Base-by-base conservation (phyloP, 2,888 invertebrate genomes). In the Idaea biselata region DNA sequence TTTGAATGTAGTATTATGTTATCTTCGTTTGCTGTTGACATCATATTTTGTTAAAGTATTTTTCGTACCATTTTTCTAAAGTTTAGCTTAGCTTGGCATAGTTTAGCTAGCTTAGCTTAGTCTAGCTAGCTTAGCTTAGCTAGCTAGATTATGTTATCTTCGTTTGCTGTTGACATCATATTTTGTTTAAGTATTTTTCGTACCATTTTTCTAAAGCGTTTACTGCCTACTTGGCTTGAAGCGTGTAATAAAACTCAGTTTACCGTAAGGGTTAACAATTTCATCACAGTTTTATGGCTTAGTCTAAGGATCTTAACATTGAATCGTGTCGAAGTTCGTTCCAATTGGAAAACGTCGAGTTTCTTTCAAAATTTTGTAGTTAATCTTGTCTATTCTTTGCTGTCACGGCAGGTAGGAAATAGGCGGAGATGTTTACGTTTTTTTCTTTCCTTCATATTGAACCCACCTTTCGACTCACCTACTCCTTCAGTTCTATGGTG, bases 161-260 rank as follows among this genome's bases (percentile, higher is more conserved):
- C 71, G 68, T 63, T 70, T 65, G 69, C 64, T 68, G 68, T 68
- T 68, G 66, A 64, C 72, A 72, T 72, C 1, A 67, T 70, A 74
- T 67, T 62, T 60, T 59, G 61, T 63, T 63, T 14, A 44, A 44
- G 44, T 65, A 69, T 67, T 71, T 67, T 57, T 56, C 18, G 61
- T 68, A 71, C 65, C 69, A 60, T 65, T 68, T 68, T 67, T 63
- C 61, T 64, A 63, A 72, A 71, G 67, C 64, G 64, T 62, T 63
- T 59, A 60, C 63, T 60, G 63, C 59, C 44, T 44, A 44, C 32
- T 44, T 44, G 44, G 14, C 44, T 44, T 44, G 44, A 44, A 44
- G 14, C 44, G 11, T 44, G 44, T 44, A 44, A 44, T 44, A 44
- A 44, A 44, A 5, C 8, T 44, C 44, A 44, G 44, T 44, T 44